phyloP scores from a whole-genome alignment of 1,140 invertebrate species.

The Adelges cooleyi region DNA sequence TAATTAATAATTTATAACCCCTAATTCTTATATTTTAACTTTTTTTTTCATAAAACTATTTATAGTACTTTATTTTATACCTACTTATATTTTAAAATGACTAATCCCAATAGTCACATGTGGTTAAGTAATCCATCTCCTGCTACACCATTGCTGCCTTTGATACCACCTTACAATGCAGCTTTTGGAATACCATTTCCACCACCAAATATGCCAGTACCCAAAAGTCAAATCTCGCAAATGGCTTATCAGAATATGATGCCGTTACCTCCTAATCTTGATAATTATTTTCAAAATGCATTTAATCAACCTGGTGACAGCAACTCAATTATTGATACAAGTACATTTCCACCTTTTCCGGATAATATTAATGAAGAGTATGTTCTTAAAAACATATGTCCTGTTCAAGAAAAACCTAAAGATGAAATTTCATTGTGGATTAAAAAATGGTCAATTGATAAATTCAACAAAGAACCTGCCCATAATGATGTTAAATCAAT shows the following conservation, averaged over 20 bases:
- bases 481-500: slow-evolving; percentile 1
- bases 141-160: not conserved
- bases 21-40: too few relatives aligned
- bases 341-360: slow-evolving; percentile 21
- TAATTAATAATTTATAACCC: too few relatives aligned
- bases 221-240: not conserved
- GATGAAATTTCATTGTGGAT: slow-evolving; percentile 6
- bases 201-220: not conserved
- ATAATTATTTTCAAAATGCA: slow-evolving; percentile 4
- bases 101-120: slow-evolving; percentile 3
- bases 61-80: too few relatives aligned
- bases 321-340: slow-evolving; percentile 14
- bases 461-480: slow-evolving; percentile 39
- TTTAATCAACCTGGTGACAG: too few relatives aligned
- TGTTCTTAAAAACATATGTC: slow-evolving; percentile 37
- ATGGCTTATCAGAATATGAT: not conserved
- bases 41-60: too few relatives aligned
- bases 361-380: slow-evolving; percentile 32
- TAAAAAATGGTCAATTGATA: slow-evolving; percentile 34
- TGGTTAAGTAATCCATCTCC: not conserved
- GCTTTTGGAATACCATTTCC: not conserved
- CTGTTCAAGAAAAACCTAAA: not conserved
- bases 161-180: not conserved
- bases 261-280: not conserved
- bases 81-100: not conserved